A percentile compares a stretch with the other conserved stretches of the same genome.
Evolutionary conservation across 2,888 invertebrate genomes (phyloP).

Genomic region (Autographa pulchrina): DNA sequence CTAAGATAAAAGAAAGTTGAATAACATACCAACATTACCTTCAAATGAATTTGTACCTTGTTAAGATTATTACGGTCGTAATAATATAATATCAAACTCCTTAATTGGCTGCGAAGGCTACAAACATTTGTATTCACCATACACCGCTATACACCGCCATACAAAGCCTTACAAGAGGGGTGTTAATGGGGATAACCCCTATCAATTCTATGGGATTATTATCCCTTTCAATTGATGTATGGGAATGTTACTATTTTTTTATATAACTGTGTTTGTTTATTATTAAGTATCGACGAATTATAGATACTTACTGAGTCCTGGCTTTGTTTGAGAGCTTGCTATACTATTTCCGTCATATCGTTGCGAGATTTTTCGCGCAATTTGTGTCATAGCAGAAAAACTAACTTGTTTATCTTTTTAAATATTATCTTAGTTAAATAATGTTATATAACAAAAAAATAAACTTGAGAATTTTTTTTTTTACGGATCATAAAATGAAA

Average conservation of each 20-base stretch:
- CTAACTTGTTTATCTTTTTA: no score
- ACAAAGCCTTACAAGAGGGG: conserved; percentile 31
- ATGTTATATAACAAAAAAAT: no score
- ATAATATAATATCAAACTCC: conserved; percentile 3
- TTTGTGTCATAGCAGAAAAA: no score
- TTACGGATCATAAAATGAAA: no score
- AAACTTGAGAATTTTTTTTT: no score
- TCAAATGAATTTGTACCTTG: not conserved
- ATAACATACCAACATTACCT: not conserved
- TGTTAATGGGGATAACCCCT: conserved; percentile 49
- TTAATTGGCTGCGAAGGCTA: conserved; percentile 10
- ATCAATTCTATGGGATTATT: conserved; percentile 53
- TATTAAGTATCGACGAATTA: not conserved
- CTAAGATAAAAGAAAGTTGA: no score
- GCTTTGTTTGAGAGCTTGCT: no score
- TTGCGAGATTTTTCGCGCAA: no score
- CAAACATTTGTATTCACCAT: conserved; percentile 36
- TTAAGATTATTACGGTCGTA: not conserved
- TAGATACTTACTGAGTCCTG: not conserved
- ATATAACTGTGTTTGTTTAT: not conserved
- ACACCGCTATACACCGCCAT: conserved; percentile 15
- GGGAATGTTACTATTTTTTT: not conserved
- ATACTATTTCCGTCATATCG: no score
- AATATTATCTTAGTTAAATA: no score
- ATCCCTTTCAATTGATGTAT: conserved; percentile 14